Evolutionary conservation across 2,797 vertebrate genomes (phyloP), one percentile per base, ranked within the genome.

Genomic region (Meda fulgida): DNA sequence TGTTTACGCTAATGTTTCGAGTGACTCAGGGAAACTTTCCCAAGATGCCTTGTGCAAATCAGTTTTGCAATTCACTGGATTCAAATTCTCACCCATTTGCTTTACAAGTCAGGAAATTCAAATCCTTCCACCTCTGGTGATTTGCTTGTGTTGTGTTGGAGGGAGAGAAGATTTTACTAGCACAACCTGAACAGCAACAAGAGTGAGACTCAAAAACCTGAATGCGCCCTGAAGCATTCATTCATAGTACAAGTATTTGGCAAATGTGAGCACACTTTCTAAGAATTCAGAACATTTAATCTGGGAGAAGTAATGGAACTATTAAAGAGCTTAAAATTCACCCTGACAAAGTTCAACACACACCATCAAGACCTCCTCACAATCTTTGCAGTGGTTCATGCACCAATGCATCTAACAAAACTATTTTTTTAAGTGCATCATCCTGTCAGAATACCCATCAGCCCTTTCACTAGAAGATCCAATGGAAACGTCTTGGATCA

Each of bases 71-170:
- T 81, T 85, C 83, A 78, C 8, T 53, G 23, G 51, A 80, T 88
- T 87, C 85, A 88, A 88, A 87, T 88, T 80, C 60, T 55, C 46
- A 53, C 16, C 29, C 48, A 90, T 89, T 89, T 90, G 88, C 81
- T 80, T 90, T 29, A 78, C 73, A 81, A 85, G 77, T 85, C 73
- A 82, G 71, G 23, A 69, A 79, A 88, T 89, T 89, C 89, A 90
- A 90, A 90, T 89, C 7, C 86, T 66, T 43, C 48, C 8, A 65
- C n/a, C 81, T 70, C 67, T 51, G 76, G 26, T 3, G 7, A 88
- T 89, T 90, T 90, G 88, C 60, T 76, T 90, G 70, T 78, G 71
- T 85, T 71, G 53, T 85, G 60, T 53, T 34, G 70, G 34, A 76
- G 66, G 7, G n/a, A 86, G 51, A 55, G 58, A 75, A 80, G 72